Conservation (phyloP, 2,797 vertebrate species). For the Smutsia gigantea region DNA sequence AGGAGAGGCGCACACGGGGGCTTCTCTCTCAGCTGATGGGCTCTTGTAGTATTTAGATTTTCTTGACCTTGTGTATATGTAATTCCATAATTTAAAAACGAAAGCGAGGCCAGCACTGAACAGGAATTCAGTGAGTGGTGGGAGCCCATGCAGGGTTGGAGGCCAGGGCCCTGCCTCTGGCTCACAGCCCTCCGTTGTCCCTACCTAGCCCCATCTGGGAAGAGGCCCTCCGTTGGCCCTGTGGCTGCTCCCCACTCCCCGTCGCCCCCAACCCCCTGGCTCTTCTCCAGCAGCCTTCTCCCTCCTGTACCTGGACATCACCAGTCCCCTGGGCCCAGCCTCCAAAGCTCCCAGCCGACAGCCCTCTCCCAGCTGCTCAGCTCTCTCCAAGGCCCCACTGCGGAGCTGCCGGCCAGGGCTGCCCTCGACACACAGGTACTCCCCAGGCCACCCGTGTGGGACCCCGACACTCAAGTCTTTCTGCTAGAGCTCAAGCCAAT, state of each 20-base stretch:
- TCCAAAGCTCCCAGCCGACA: not conserved
- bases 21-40: not conserved
- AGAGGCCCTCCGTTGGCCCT: not conserved
- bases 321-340: too few relatives aligned
- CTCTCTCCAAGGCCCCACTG: not conserved
- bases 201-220: not conserved
- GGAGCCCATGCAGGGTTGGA: not conserved
- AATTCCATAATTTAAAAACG: not conserved
- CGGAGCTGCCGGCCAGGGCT: not conserved
- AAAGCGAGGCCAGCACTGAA: not conserved
- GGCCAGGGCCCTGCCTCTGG: not conserved
- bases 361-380: not conserved
- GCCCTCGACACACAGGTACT: not conserved
- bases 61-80: not conserved
- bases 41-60: not conserved
- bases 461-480: not conserved
- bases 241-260: not conserved
- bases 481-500: not conserved
- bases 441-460: not conserved
- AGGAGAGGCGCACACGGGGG: not conserved
- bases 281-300: not conserved
- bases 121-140: not conserved
- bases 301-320: not conserved
- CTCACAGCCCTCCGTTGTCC: not conserved
- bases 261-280: fast-evolving